phyloP scores from a whole-genome alignment of 2,113 vertebrate species.

The Okapia johnstoni region DNA sequence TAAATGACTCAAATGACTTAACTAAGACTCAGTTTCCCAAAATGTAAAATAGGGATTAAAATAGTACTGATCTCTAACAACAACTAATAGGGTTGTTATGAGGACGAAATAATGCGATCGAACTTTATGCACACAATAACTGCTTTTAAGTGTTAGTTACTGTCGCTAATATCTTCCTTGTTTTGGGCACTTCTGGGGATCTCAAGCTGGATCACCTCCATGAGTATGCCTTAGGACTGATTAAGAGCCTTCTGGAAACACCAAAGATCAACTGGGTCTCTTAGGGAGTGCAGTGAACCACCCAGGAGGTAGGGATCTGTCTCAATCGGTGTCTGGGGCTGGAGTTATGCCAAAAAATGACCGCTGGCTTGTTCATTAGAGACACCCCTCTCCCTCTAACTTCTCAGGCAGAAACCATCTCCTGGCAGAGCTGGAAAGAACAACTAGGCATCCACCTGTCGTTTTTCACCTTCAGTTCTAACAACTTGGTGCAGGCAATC shows the following conservation, averaged over 20 bases:
- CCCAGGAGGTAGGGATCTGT: not conserved
- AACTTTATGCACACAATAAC: not conserved
- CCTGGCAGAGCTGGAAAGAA: not conserved
- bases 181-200: not conserved
- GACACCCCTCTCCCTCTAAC: not conserved
- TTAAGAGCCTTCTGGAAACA: not conserved
- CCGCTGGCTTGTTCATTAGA: not conserved
- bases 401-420: not conserved
- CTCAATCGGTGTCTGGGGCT: not conserved
- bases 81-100: not conserved
- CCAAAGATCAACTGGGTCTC: not conserved
- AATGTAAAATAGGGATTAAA: slow-evolving; percentile 18
- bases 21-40: slow-evolving; percentile 5
- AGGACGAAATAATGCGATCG: not conserved
- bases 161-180: not conserved
- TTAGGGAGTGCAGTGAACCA: not conserved
- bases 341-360: not conserved
- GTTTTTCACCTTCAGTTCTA: not conserved
- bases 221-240: not conserved
- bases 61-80: not conserved
- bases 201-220: not conserved
- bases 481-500: not conserved
- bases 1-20: slow-evolving; percentile 19
- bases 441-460: not conserved
- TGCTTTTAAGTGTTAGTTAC: not conserved